phyloP scores from a whole-genome alignment of 2,113 vertebrate species.

The Aptenodytes forsteri region DNA sequence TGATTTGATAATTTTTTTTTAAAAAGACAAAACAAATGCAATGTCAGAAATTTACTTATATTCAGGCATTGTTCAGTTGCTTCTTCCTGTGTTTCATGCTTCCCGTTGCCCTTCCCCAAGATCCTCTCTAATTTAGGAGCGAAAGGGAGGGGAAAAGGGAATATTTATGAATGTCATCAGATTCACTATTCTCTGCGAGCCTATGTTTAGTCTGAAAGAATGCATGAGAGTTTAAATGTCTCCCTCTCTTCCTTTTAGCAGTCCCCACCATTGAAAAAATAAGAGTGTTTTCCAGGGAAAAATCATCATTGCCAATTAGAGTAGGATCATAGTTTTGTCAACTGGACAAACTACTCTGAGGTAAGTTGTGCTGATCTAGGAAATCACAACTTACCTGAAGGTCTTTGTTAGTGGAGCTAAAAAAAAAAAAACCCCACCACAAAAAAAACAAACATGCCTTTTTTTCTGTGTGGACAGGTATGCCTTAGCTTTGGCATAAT shows the following conservation, averaged over 20 bases:
- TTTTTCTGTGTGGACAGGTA: not conserved
- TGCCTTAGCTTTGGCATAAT: not conserved
- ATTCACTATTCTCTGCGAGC: not conserved
- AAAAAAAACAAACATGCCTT: not conserved
- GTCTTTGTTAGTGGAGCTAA: not conserved
- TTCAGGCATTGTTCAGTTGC: not conserved
- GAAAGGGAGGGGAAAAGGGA: not conserved
- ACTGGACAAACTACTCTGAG: not conserved
- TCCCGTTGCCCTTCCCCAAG: not conserved
- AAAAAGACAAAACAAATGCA: not conserved
- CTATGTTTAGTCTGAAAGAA: not conserved
- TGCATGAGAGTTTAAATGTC: not conserved
- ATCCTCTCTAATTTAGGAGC: not conserved
- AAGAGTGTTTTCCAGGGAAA: not conserved
- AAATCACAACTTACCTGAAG: not conserved
- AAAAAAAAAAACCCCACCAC: too few relatives aligned
- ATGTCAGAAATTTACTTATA: not conserved
- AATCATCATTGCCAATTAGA: not conserved
- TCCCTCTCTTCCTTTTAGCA: not conserved
- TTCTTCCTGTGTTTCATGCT: not conserved
- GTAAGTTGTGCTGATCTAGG: not conserved
- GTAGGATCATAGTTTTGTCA: not conserved
- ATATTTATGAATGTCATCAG: not conserved
- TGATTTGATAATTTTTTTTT: not conserved
- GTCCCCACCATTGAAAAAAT: not conserved